These are phyloP conservation scores for Lemur catta DNA, from an alignment of 2,797 vertebrate genomes.

Conservation along the genomic window DNA sequence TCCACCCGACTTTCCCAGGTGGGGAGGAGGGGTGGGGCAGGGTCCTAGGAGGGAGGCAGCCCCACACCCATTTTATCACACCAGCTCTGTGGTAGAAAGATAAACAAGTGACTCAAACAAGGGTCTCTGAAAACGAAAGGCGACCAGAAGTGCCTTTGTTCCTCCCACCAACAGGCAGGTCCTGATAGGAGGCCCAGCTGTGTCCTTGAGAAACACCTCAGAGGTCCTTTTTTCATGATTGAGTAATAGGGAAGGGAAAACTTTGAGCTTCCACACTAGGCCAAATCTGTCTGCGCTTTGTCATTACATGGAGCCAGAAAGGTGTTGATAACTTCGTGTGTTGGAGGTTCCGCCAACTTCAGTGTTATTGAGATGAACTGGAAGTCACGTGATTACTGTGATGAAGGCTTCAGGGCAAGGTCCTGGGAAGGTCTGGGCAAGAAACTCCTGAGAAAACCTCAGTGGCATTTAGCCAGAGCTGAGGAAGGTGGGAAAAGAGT, in stretches of 20 bases:
- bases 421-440: not conserved
- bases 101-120: not conserved
- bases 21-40: not conserved
- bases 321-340: too few species aligned
- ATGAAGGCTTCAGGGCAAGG: not conserved
- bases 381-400: not conserved
- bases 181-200: not conserved
- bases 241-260: not conserved
- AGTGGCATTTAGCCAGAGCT: not conserved
- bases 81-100: not conserved
- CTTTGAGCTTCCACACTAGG: not conserved
- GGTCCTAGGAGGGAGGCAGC: not conserved
- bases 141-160: not conserved
- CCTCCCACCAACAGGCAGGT: not conserved
- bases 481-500: not conserved
- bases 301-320: not conserved
- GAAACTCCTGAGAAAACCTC: not conserved
- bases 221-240: not conserved
- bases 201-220: not conserved
- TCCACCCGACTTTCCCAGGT: not conserved
- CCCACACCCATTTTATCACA: not conserved
- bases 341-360: not conserved
- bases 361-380: not conserved
- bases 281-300: not conserved
- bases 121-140: not conserved